Percentiles rank a stretch among this genome's conserved stretches.
Conservation (phyloP, 2,888 invertebrate species). For the Endomychus coccineus region DNA sequence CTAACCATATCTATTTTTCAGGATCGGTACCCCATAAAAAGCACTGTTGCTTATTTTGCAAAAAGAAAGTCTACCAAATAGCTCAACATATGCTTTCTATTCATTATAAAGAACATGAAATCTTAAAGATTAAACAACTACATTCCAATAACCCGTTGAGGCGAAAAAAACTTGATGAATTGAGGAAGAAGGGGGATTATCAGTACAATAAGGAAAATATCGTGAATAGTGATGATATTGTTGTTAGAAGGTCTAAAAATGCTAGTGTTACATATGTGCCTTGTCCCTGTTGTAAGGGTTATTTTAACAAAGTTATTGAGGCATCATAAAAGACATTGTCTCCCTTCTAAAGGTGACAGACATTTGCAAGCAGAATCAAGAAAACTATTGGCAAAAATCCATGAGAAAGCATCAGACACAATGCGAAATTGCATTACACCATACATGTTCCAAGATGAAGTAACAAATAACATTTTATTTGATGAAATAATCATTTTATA, state of each 20-base stretch:
- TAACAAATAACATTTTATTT: neutral
- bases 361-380: neutral
- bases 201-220: no score
- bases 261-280: neutral
- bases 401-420: neutral
- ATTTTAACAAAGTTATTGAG: neutral
- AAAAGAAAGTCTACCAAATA: neutral
- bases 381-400: neutral
- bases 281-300: neutral
- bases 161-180: neutral
- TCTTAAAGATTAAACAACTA: neutral
- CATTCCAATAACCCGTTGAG: neutral
- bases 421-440: neutral
- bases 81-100: neutral
- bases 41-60: neutral
- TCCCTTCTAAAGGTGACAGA: neutral
- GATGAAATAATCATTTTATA: neutral
- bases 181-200: neutral
- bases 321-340: neutral
- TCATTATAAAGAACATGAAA: neutral
- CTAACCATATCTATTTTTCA: no score
- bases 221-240: no score
- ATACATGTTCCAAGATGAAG: neutral
- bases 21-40: no score
- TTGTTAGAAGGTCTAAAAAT: neutral